Evolutionary conservation across 2,113 vertebrate species (phyloP), one percentile per base, ranked within the genome.

Genomic region (Bucco capensis): DNA sequence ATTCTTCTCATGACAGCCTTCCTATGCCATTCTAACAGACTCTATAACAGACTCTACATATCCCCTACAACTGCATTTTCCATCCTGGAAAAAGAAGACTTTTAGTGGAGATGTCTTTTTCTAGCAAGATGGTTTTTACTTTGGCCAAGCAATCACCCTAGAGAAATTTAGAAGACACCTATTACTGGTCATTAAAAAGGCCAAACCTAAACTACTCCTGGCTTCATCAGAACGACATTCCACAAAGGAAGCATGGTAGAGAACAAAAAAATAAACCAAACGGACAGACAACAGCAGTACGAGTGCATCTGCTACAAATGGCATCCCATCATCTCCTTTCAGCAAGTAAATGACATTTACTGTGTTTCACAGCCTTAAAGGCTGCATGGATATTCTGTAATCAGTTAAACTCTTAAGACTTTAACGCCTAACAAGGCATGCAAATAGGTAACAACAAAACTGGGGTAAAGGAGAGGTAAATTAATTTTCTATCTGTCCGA

Each of bases 331-430:
- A 53, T 53, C 30, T 37, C 28, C 21, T 53, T 65, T 13, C 64
- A 70, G 22, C 22, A 69, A 51, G 6, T 3, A 5, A 64, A 50
- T 24, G 19, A 30, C 23, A 51, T 25, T 47, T 37, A 44, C 19
- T n/a, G n/a, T 14, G 27, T 11, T 42, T 62, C 66, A 46, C n/a
- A 67, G 28, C 30, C 66, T 31, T 31, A 35, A 4, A 56, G 37
- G 11, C 15, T 33, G 4, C 38, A 57, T 0, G 3, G 13, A 35
- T 2, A 44, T 27, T 18, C 16, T 0, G 0, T 14, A 3, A 40
- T 13, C 5, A 15, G 6, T n/a, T n/a, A 14, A 42, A 51, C 47
- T 12, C 54, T 33, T 1, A 1, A 30, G 10, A 62, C 30, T 17
- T 70, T 40, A 66, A 33, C 6, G 33, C 42, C 38, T 47, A 57